Base-by-base conservation (phyloP, 1,140 invertebrate species). In the Brachionus koreanus region DNA sequence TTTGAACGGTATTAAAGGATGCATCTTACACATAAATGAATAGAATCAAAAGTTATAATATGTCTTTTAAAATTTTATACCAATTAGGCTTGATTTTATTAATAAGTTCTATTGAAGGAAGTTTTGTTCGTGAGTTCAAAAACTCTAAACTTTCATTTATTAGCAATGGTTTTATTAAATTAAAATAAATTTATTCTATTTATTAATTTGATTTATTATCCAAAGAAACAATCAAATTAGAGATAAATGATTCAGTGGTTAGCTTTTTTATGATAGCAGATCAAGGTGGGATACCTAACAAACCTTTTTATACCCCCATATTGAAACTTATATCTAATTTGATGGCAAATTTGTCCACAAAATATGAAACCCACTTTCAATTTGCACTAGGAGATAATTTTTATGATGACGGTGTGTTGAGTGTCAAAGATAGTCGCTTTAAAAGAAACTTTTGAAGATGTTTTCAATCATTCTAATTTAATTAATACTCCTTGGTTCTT, bases 281-380 rank as follows among this genome's bases (percentile, higher is more conserved):
- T 82, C 87, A 87, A 87, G 88, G 88, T 61, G 88, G 88, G 12
- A 43, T 87, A 0, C 86, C 87, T 3, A 6, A 52, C 9, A 83
- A 63, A n/a, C 88, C 88, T 6, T 89, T 86, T 83, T 83, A 52
- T 23, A 89, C 88, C 0, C 77, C 83, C 16, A 84, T 88, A 16
- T 86, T 88, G 77, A 79, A 65, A 23, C 81, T 84, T 16, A 85
- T 87, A 9, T 87, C 87, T 7, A 82, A 84, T 42, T 84, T 86
- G 76, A 88, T 89, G 87, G 85, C 84, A 4, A 67, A 75, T 6
- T 46, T 88, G 12, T 86, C 87, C 25, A 76, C 83, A 2, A 83
- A 83, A 16, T 85, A 85, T 33, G 75, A 84, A 23, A 82, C 86
- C 1, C 83, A 86, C 16, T 88, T 87, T 83, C 85, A 87, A 49